A percentile compares a stretch with the other conserved stretches of the same genome.
These are phyloP conservation scores for Melipona quadrifasciata DNA, from an alignment of 1,140 invertebrate genomes.

Conservation along the genomic window DNA sequence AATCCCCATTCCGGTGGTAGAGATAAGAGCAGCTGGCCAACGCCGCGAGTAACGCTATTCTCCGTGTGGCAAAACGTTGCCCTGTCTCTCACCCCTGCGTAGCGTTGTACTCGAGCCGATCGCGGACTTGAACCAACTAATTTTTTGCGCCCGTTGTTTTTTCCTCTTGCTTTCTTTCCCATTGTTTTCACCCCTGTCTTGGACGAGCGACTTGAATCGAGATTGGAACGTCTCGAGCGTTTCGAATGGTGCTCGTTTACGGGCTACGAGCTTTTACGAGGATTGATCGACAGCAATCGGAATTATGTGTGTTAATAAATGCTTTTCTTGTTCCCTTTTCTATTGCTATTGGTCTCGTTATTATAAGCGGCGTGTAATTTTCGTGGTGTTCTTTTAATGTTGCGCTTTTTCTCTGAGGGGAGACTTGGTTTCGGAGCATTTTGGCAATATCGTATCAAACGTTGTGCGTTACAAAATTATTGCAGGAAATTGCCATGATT, in stretches of 20 bases:
- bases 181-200: neutral
- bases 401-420: neutral
- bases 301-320: neutral
- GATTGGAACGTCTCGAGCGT: neutral
- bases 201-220: neutral
- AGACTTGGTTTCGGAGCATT: neutral
- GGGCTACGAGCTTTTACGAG: too few relatives aligned
- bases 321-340: neutral
- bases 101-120: constrained; percentile 22
- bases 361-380: neutral
- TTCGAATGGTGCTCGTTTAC: neutral
- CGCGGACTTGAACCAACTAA: neutral
- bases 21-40: constrained; percentile 39
- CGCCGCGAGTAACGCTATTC: constrained; percentile 21
- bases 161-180: neutral
- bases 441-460: neutral
- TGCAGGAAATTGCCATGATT: too few relatives aligned
- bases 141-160: neutral
- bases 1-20: constrained; percentile 47
- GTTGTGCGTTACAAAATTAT: neutral
- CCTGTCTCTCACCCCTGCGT: constrained; percentile 41
- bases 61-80: constrained; percentile 13
- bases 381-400: neutral
- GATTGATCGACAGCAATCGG: neutral
- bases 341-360: neutral